Conservation (phyloP, 2,888 invertebrate genomes). For the Xestoiulus laeticollis region DNA sequence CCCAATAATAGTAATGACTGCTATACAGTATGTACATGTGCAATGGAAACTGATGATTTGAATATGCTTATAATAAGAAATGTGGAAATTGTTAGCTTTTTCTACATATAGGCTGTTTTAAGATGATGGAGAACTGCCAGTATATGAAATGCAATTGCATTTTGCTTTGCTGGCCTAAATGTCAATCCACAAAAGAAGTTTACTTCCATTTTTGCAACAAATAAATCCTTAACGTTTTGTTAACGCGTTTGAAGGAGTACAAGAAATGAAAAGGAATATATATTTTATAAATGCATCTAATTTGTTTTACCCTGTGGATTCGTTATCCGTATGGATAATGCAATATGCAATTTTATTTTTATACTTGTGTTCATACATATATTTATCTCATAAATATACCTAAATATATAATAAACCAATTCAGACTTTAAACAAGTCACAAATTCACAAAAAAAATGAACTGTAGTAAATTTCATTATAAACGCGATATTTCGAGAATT, state of each 20-base stretch:
- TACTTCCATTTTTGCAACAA: not conserved
- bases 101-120: not conserved
- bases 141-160: not conserved
- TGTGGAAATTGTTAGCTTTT: not conserved
- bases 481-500: too few species aligned
- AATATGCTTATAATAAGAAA: not conserved
- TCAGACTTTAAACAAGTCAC: too few species aligned
- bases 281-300: not conserved
- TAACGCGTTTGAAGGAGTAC: not conserved
- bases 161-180: not conserved
- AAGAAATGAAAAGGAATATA: not conserved
- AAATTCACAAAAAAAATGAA: too few species aligned
- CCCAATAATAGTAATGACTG: not conserved
- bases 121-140: not conserved
- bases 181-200: not conserved
- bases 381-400: too few species aligned
- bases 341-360: too few species aligned
- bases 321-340: too few species aligned
- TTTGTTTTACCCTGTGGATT: too few species aligned
- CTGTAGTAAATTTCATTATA: too few species aligned
- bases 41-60: not conserved
- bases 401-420: too few species aligned
- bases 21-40: conserved; percentile 2
- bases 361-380: too few species aligned
- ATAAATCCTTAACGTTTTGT: not conserved